phyloP scores from a whole-genome alignment of 2,797 vertebrate species.

The Urocyon cinereoargenteus region DNA sequence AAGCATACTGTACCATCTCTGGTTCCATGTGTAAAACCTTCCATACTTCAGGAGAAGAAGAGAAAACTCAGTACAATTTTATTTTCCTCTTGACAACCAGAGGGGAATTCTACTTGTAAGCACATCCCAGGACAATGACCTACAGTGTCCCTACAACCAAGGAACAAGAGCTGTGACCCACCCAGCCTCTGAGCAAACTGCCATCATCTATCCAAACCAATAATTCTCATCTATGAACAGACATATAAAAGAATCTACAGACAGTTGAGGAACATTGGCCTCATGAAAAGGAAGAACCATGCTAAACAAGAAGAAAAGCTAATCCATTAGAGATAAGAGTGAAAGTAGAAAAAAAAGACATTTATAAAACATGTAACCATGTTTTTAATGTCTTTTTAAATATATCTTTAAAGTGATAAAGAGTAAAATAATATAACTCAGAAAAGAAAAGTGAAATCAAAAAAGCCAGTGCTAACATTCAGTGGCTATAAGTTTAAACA shows the following conservation, averaged over 20 bases:
- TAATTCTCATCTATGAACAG: neutral
- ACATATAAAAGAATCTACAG: neutral
- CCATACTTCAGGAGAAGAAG: neutral
- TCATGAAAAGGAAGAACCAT: neutral
- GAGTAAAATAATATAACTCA: neutral
- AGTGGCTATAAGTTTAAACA: neutral
- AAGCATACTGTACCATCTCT: neutral
- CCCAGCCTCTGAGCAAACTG: neutral
- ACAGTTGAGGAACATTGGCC: neutral
- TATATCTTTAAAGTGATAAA: neutral
- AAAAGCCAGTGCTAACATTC: neutral
- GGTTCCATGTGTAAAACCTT: neutral
- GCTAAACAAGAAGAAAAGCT: neutral
- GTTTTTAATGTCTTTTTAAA: neutral
- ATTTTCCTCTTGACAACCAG: neutral
- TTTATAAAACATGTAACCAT: slow-evolving; percentile 1
- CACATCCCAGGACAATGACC: neutral
- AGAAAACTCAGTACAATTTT: neutral
- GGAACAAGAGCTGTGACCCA: neutral
- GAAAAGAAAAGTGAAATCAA: neutral
- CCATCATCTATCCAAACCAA: neutral
- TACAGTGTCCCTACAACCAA: neutral
- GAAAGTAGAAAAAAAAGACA: neutral
- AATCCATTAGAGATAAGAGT: neutral
- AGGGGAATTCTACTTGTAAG: neutral